These are phyloP conservation scores for Catostomus latipinnis DNA, from an alignment of 2,797 vertebrate species.

Conservation along the genomic window DNA sequence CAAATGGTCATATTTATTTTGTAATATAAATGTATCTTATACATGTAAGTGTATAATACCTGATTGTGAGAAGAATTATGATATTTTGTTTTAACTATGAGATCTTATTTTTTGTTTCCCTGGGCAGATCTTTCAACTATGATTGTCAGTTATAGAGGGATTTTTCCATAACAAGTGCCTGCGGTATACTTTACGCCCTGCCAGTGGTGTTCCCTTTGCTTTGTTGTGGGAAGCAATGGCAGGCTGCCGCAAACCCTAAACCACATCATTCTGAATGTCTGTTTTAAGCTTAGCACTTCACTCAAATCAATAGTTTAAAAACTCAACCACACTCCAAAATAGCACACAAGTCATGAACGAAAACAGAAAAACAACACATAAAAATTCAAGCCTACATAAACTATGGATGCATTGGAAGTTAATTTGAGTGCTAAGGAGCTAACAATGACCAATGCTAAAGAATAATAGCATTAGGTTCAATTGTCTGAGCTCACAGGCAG, in stretches of 20 bases:
- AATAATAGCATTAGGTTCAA: conserved; percentile 52
- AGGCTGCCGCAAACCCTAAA: conserved; percentile 59
- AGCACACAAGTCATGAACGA: conserved; percentile 43
- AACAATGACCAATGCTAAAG: conserved; percentile 47
- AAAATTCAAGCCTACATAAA: background rate
- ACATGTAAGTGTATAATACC: conserved; percentile 1
- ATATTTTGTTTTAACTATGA: background rate
- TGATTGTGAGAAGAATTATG: background rate
- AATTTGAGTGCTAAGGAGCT: conserved; percentile 1
- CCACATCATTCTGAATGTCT: conserved; percentile 21
- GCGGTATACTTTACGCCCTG: conserved; percentile 36
- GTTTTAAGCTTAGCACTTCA: conserved; percentile 38
- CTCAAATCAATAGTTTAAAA: conserved; percentile 64
- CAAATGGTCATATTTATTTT: background rate
- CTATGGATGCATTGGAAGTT: background rate
- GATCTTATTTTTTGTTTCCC: conserved; percentile 2
- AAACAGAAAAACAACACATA: conserved; percentile 1
- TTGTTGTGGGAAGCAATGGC: conserved; percentile 60
- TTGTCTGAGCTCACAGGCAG: conserved; percentile 61
- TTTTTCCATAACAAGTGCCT: conserved; percentile 41
- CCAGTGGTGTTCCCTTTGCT: conserved; percentile 28
- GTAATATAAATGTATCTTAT: background rate
- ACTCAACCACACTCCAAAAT: conserved; percentile 45
- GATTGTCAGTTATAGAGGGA: conserved; percentile 65
- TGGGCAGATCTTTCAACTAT: conserved; percentile 11